Conservation (phyloP, 2,113 vertebrate species). For the Columba janthina region DNA sequence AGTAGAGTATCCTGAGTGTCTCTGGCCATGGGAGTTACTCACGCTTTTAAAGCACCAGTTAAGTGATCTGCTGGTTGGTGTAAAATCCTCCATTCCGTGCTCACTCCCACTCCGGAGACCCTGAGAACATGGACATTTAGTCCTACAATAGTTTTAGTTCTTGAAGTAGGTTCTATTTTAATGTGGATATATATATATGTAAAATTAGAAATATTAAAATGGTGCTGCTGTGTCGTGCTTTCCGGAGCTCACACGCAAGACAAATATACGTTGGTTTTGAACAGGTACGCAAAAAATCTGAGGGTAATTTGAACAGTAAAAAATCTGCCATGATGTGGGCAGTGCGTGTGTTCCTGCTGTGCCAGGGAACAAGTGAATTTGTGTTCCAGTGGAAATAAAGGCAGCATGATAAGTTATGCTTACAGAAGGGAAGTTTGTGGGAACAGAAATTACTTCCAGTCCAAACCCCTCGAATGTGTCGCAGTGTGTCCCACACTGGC, state of each 20-base stretch:
- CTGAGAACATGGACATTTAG: not conserved
- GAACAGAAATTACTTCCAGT: not conserved
- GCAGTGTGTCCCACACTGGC: not conserved
- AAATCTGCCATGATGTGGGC: not conserved
- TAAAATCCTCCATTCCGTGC: accelerated
- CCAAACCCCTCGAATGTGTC: accelerated
- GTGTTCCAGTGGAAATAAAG: not conserved
- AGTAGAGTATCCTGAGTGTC: not conserved
- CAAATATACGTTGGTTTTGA: not conserved
- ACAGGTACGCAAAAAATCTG: accelerated
- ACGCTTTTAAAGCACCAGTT: not conserved
- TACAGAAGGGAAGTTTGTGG: not conserved
- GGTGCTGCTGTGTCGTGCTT: accelerated
- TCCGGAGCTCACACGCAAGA: not conserved
- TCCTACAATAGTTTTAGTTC: not conserved
- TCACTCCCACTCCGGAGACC: not conserved
- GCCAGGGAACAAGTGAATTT: not conserved
- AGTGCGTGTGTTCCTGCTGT: not conserved
- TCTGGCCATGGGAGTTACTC: not conserved
- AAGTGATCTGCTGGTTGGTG: not conserved
- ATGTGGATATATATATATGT: not conserved
- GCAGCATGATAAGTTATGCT: not conserved
- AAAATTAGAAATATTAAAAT: not conserved
- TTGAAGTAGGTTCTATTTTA: not conserved
- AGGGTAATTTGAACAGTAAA: not conserved